Conservation (phyloP, 2,797 vertebrate species). For the Danio aesculapii region DNA sequence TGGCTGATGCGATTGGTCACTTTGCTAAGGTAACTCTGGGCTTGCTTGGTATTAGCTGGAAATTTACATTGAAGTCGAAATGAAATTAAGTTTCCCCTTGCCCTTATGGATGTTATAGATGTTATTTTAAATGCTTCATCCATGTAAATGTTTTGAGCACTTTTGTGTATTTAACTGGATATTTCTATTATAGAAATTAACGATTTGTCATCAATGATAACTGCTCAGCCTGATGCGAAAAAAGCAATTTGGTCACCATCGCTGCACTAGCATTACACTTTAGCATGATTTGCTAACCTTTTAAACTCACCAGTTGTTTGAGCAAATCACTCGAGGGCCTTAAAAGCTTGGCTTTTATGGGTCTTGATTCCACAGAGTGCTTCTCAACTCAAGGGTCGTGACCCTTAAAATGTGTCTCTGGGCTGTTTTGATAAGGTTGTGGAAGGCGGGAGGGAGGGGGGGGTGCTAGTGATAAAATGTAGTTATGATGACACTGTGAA, state of each 20-base stretch:
- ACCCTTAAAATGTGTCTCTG: background rate
- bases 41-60: background rate
- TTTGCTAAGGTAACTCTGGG: background rate
- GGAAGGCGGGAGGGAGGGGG: background rate
- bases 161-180: too few relatives aligned
- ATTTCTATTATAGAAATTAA: too few relatives aligned
- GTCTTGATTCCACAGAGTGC: constrained; percentile 12
- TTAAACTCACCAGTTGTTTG: background rate
- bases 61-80: background rate
- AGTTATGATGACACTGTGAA: background rate
- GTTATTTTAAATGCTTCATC: too few relatives aligned
- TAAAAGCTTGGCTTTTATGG: constrained; percentile 8
- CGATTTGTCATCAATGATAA: background rate
- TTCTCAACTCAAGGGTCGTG: background rate
- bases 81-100: too few relatives aligned
- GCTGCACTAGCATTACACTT: background rate
- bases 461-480: background rate
- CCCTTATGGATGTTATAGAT: too few relatives aligned
- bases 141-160: too few relatives aligned
- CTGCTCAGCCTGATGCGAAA: background rate
- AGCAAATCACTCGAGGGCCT: background rate
- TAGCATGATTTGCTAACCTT: constrained; percentile 9
- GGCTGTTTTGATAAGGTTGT: constrained; percentile 3
- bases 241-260: background rate
- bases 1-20: background rate